phyloP scores from a whole-genome alignment of 2,888 invertebrate genomes.

The Scaptomyza cyrtandrae region DNA sequence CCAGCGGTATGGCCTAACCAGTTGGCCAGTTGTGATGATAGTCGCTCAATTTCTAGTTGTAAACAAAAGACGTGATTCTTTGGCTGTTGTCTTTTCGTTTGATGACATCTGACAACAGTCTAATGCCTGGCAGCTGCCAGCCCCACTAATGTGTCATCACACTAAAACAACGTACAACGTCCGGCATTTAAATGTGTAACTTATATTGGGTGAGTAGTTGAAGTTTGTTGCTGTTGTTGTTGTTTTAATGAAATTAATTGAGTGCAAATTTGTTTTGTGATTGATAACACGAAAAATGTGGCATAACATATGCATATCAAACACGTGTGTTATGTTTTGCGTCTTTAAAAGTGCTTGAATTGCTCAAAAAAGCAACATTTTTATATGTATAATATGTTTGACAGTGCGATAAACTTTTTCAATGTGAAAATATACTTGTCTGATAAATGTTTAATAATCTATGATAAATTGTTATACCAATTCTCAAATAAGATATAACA shows the following conservation, averaged over 20 bases:
- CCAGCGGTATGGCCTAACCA: conserved; percentile 34
- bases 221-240: conserved; percentile 44
- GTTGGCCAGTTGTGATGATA: conserved; percentile 24
- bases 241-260: conserved; percentile 16
- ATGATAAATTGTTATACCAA: no score
- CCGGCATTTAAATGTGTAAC: conserved; percentile 39
- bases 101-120: conserved; percentile 13
- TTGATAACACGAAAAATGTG: conserved; percentile 14
- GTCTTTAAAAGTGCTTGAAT: background rate
- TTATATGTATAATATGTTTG: background rate
- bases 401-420: background rate
- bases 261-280: conserved; percentile 22
- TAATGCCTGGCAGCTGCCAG: conserved; percentile 16
- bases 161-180: conserved; percentile 49
- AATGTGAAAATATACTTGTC: background rate
- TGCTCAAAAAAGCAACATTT: background rate
- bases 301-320: background rate
- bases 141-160: conserved; percentile 52
- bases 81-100: conserved; percentile 21
- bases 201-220: conserved; percentile 61
- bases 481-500: no score
- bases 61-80: conserved; percentile 55
- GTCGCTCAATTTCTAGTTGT: conserved; percentile 47
- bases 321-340: background rate
- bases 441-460: no score